These are phyloP conservation scores for Oreotragus oreotragus DNA, from an alignment of 2,113 vertebrate genomes.

Conservation along the genomic window DNA sequence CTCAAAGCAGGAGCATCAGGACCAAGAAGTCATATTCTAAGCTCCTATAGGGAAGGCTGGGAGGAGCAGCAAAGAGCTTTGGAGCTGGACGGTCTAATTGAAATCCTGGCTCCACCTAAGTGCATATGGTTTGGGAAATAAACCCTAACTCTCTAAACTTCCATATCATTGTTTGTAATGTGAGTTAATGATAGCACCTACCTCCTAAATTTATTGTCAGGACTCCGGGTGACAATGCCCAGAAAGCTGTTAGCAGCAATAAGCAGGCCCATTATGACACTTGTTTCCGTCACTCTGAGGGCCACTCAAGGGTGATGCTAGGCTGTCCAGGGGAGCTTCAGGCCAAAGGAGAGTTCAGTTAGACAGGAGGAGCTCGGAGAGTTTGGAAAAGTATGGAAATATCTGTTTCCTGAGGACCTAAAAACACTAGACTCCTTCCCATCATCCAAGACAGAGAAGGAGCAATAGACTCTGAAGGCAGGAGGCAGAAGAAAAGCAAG, in stretches of 20 bases:
- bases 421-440: neutral
- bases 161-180: neutral
- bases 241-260: neutral
- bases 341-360: neutral
- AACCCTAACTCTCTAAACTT: neutral
- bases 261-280: too few species aligned
- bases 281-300: neutral
- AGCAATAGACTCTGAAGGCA: neutral
- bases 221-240: fast-evolving
- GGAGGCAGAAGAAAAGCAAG: neutral
- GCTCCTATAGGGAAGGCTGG: neutral
- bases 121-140: neutral
- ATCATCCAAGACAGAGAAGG: neutral
- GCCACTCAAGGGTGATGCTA: fast-evolving
- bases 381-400: neutral
- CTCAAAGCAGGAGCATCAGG: neutral
- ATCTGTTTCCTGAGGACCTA: neutral
- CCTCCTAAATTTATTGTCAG: neutral
- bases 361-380: neutral
- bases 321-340: neutral
- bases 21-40: neutral
- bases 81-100: neutral
- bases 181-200: neutral
- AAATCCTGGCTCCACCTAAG: neutral
- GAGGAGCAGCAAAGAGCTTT: neutral